A percentile compares a stretch with the other conserved stretches of the same genome.
Evolutionary conservation across 2,797 vertebrate species (phyloP).

Genomic region (Aulostomus chinensis): DNA sequence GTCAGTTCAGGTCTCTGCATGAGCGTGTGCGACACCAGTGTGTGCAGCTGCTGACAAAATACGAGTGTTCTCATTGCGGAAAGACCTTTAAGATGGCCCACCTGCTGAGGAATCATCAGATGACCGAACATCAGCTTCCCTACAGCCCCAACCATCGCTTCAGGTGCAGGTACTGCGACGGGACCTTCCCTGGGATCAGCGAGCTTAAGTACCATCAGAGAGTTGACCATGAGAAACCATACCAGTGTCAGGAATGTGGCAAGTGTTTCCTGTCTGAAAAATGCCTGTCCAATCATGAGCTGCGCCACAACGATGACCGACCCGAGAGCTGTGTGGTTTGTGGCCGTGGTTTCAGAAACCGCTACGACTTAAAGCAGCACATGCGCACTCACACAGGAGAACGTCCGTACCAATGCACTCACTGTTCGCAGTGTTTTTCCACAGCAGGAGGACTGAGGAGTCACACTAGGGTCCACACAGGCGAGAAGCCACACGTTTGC

Average conservation of each 20-base stretch:
- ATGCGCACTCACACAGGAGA: constrained; percentile 79
- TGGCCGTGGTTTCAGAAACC: constrained; percentile 73
- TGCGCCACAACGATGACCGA: constrained; percentile 72
- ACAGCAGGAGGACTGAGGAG: constrained; percentile 74
- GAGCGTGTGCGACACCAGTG: constrained; percentile 74
- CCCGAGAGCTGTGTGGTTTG: constrained; percentile 75
- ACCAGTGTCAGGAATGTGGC: constrained; percentile 76
- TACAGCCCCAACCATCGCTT: constrained; percentile 78
- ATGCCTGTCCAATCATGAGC: constrained; percentile 75
- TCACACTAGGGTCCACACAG: constrained; percentile 77
- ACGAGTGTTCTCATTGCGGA: constrained; percentile 75
- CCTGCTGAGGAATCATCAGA: constrained; percentile 75
- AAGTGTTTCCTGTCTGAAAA: constrained; percentile 78
- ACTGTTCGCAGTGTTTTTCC: constrained; percentile 78
- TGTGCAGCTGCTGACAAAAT: constrained; percentile 72
- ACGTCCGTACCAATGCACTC: constrained; percentile 77
- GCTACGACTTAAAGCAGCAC: constrained; percentile 78
- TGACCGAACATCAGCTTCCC: constrained; percentile 78
- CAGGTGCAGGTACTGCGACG: constrained; percentile 76
- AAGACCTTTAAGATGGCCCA: constrained; percentile 79
- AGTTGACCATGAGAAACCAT: constrained; percentile 76
- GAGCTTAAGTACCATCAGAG: constrained; percentile 78
- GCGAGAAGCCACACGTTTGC: constrained; percentile 75
- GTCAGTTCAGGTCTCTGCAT: constrained; percentile 70
- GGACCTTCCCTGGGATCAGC: constrained; percentile 76